phyloP scores from a whole-genome alignment of 2,113 vertebrate species.

The Serilophus lunatus region DNA sequence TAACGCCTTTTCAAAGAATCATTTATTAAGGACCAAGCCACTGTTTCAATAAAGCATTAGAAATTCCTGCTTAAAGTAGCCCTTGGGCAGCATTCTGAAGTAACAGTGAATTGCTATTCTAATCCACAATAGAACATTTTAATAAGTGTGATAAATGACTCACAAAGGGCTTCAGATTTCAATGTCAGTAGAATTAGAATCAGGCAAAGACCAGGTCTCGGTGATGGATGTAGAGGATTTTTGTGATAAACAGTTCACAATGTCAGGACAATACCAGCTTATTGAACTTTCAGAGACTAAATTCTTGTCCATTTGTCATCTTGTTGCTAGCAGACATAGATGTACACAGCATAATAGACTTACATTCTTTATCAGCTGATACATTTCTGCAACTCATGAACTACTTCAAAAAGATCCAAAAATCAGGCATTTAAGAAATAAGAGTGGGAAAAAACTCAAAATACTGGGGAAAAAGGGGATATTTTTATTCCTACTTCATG shows the following conservation, averaged over 20 bases:
- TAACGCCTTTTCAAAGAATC: constrained; percentile 47
- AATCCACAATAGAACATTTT: constrained; percentile 85
- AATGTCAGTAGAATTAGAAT: constrained; percentile 67
- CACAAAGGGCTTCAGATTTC: constrained; percentile 77
- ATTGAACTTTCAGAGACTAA: constrained; percentile 67
- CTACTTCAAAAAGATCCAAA: background rate
- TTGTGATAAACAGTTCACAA: constrained; percentile 67
- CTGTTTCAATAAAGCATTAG: constrained; percentile 78
- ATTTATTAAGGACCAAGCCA: constrained; percentile 69
- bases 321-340: constrained; percentile 48
- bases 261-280: constrained; percentile 68
- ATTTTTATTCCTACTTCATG: background rate
- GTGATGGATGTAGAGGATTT: constrained; percentile 76
- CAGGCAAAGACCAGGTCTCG: constrained; percentile 27
- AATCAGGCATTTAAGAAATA: background rate
- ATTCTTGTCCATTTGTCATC: constrained; percentile 71
- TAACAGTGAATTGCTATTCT: constrained; percentile 84
- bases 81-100: constrained; percentile 74
- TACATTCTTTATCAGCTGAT: constrained; percentile 53
- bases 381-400: background rate
- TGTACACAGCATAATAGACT: constrained; percentile 29
- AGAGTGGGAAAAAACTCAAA: background rate
- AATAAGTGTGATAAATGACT: constrained; percentile 87
- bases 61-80: constrained; percentile 79
- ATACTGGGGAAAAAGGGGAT: background rate